Percentiles rank a stretch among this genome's conserved stretches.
Evolutionary conservation across 2,113 vertebrate species (phyloP).

Genomic region (Laticauda colubrina): DNA sequence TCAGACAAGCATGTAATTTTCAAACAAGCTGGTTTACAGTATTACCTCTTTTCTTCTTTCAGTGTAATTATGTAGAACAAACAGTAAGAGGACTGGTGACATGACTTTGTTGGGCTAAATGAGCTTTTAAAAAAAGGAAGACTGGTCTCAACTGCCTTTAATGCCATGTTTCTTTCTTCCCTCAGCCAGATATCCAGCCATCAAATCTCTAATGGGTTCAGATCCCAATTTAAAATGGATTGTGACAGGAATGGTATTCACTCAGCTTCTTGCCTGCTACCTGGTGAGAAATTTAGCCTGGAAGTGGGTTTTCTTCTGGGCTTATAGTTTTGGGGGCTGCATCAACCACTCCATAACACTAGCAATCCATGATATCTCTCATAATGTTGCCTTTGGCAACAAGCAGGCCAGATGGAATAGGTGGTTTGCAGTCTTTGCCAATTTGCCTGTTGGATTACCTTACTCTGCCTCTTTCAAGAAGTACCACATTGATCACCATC

Average conservation of each 20-base stretch:
- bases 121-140: not conserved
- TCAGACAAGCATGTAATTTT: not conserved
- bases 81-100: not conserved
- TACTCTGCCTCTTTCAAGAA: slow-evolving; percentile 97
- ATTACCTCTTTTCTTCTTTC: not conserved
- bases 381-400: slow-evolving; percentile 93
- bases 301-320: slow-evolving; percentile 98
- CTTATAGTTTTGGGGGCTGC: slow-evolving; percentile 90
- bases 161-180: slow-evolving; percentile 35
- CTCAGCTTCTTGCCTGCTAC: slow-evolving; percentile 86
- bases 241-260: slow-evolving; percentile 86
- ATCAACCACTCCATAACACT: slow-evolving; percentile 93
- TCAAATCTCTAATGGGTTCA: slow-evolving; percentile 91
- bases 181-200: slow-evolving; percentile 92
- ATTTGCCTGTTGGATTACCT: slow-evolving; percentile 89
- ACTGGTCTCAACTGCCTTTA: not conserved
- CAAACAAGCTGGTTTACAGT: not conserved
- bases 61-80: not conserved
- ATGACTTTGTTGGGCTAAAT: not conserved
- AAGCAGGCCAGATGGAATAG: slow-evolving; percentile 82
- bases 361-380: slow-evolving; percentile 97
- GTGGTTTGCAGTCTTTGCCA: slow-evolving; percentile 95
- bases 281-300: slow-evolving; percentile 81
- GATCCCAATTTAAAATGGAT: slow-evolving; percentile 93
- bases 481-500: slow-evolving; percentile 96